Base-by-base conservation (phyloP, 2,797 vertebrate genomes). In the Sandelia bainsii region DNA sequence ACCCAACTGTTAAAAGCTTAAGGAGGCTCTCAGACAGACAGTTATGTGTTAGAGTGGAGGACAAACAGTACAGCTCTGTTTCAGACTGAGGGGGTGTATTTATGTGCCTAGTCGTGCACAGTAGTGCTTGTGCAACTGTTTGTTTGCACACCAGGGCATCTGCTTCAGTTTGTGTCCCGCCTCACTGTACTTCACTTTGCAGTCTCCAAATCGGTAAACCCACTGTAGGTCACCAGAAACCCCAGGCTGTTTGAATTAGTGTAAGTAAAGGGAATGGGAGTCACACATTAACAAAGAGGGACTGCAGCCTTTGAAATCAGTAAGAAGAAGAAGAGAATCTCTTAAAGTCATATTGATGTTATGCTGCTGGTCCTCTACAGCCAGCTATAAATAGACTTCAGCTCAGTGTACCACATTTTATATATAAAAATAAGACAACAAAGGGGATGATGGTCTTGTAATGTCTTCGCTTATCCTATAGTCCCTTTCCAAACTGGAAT, bases 31-130 rank as follows among this genome's bases (percentile, higher is more conserved):
- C 29, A 64, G 53, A 72, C 56, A 64, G 60, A 62, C 17, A 9
- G 23, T 50, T 20, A 20, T 62, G 57, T 56, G 74, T 69, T 37
- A n/a, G 44, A 42, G 52, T 17, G 20, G 10, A 50, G 70, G 58
- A 49, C 16, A 16, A 77, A 72, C 71, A 69, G 61, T 51, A 13
- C 63, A 39, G 54, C 57, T 80, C 62, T 79, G 78, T 69, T 69
- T 89, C 58, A 76, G 59, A 59, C 46, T 51, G 63, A 62, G 69
- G 77, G 69, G 70, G 58, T 56, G 81, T 79, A 74, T 86, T 87
- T 72, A 80, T 73, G 52, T 62, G 23, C 74, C 64, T 64, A 48
- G 62, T 57, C 52, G 25, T 65, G 62, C 60, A 83, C 62, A 68
- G 64, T 44, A 25, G 69, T 17, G 17, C 62, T 85, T 64, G 54